Percentiles rank a stretch among this genome's conserved stretches.
Conservation (phyloP, 1,140 invertebrate genomes). For the Drosophila pseudoobscura region DNA sequence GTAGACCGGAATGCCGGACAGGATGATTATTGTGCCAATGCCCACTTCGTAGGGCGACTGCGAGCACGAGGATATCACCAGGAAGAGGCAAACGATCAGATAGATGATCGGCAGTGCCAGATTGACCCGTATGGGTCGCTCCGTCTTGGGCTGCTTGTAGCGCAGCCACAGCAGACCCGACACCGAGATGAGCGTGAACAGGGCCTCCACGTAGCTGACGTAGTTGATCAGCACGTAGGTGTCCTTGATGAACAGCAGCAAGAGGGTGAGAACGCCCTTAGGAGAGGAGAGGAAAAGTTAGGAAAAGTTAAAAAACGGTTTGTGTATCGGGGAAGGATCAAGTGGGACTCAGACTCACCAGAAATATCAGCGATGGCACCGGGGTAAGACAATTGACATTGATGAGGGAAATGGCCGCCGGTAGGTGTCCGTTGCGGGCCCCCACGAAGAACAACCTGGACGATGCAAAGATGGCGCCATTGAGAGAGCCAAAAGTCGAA, state of each 20-base stretch:
- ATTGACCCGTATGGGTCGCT: constrained; percentile 89
- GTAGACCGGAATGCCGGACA: constrained; percentile 93
- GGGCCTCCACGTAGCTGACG: constrained; percentile 95
- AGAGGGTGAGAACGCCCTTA: constrained; percentile 91
- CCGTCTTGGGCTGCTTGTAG: constrained; percentile 88
- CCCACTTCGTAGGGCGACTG: constrained; percentile 91
- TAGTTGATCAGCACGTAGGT: constrained; percentile 97
- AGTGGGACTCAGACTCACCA: constrained; percentile 89
- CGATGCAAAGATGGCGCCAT: constrained; percentile 94
- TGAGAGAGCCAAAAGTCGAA: constrained; percentile 94
- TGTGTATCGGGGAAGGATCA: too few species aligned
- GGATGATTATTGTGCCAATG: constrained; percentile 91
- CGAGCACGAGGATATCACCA: constrained; percentile 92
- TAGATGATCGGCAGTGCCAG: constrained; percentile 92
- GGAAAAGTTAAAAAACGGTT: not conserved
- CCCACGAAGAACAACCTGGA: constrained; percentile 96
- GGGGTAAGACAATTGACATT: constrained; percentile 94
- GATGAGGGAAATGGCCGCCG: constrained; percentile 93
- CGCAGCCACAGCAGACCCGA: constrained; percentile 94
- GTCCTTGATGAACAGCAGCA: constrained; percentile 92
- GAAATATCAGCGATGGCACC: constrained; percentile 94
- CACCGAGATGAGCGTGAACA: constrained; percentile 96
- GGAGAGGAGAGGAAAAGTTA: constrained; percentile 81
- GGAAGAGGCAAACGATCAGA: constrained; percentile 92
- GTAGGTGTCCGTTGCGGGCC: constrained; percentile 94